Conservation (phyloP, 2,888 invertebrate genomes). For the Dicyrtoma fusca region DNA sequence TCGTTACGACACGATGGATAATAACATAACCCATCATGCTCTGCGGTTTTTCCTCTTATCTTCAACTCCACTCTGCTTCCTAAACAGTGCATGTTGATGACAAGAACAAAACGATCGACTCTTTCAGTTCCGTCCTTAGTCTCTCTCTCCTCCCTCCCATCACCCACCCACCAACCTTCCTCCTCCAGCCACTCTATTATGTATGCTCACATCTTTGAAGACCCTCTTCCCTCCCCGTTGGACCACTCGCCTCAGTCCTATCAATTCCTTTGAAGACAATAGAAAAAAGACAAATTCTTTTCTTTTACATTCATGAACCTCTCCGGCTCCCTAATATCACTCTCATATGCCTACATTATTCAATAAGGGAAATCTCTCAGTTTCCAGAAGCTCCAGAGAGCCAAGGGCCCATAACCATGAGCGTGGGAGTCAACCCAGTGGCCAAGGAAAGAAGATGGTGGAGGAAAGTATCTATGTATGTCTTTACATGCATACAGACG, state of each 20-base stretch:
- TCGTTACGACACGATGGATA: conserved; percentile 38
- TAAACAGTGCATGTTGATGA: conserved; percentile 32
- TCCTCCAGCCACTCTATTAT: too few species aligned
- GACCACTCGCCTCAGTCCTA: neutral
- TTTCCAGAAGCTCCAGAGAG: neutral
- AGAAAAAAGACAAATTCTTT: conserved; percentile 4
- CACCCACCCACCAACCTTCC: neutral
- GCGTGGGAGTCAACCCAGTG: too few species aligned
- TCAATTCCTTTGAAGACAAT: neutral
- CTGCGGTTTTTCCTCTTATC: conserved; percentile 26
- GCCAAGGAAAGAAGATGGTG: too few species aligned
- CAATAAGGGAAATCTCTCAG: neutral
- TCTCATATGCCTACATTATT: too few species aligned
- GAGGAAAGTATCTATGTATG: too few species aligned
- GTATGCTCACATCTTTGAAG: too few species aligned
- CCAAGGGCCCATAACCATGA: neutral
- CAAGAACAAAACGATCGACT: conserved; percentile 40
- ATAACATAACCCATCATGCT: conserved; percentile 33
- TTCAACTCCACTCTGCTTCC: conserved; percentile 31
- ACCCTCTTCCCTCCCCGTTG: too few species aligned
- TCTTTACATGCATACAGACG: too few species aligned
- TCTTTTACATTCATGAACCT: conserved; percentile 9
- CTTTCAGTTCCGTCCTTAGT: neutral
- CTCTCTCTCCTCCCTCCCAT: conserved; percentile 1
- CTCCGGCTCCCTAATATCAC: too few species aligned